Percentiles rank a stretch among this genome's conserved stretches.
phyloP scores from a whole-genome alignment of 2,797 vertebrate genomes.

The Malurus leucopterus region DNA sequence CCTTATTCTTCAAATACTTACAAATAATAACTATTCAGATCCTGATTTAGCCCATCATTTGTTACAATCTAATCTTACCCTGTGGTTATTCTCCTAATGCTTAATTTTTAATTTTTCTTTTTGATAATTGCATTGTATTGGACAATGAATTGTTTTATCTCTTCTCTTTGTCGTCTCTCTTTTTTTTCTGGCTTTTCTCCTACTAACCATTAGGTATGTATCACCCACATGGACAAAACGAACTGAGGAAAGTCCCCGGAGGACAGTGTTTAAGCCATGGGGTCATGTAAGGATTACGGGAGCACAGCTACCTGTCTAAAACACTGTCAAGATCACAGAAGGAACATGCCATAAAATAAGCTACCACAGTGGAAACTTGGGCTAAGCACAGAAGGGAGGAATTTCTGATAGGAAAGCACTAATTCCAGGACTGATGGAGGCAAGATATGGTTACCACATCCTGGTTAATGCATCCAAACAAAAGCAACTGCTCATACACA shows the following conservation, averaged over 20 bases:
- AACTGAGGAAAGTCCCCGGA: background rate
- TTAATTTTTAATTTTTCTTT: background rate
- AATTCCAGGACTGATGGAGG: background rate
- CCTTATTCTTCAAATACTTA: background rate
- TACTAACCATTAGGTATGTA: background rate
- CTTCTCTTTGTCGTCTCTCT: background rate
- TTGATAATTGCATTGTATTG: background rate
- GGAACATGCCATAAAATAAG: background rate
- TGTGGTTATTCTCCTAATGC: background rate
- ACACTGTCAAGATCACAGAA: background rate
- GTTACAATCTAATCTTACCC: background rate
- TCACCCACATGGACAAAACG: background rate
- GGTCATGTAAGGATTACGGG: background rate
- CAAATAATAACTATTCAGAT: background rate
- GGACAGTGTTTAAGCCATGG: background rate
- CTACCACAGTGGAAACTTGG: background rate
- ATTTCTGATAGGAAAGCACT: background rate
- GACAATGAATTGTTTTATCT: background rate
- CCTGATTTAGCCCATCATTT: background rate
- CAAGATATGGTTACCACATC: background rate
- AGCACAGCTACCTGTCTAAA: background rate
- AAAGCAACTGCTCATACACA: background rate
- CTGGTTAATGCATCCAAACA: background rate
- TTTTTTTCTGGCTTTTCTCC: background rate
- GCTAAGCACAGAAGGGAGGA: background rate